A percentile compares a stretch with the other conserved stretches of the same genome.
phyloP scores from a whole-genome alignment of 2,797 vertebrate genomes.

The Nasua narica region DNA sequence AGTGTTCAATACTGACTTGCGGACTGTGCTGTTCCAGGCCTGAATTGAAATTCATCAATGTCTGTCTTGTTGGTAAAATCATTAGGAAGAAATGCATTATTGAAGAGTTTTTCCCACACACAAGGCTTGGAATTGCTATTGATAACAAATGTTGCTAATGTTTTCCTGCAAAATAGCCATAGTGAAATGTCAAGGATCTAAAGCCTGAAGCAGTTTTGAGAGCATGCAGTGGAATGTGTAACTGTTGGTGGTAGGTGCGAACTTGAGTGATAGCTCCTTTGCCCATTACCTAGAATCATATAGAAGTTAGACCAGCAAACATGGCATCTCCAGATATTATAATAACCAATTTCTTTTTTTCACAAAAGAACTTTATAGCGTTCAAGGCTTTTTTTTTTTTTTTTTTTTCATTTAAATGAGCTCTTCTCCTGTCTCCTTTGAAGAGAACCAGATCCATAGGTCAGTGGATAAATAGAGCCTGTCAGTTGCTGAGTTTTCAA shows the following conservation, averaged over 20 bases:
- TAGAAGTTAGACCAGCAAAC: neutral
- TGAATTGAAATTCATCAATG: slow-evolving; percentile 79
- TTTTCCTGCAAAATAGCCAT: slow-evolving; percentile 66
- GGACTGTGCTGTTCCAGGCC: slow-evolving; percentile 57
- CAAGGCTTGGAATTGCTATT: slow-evolving; percentile 74
- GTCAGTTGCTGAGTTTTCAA: neutral
- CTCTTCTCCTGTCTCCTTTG: neutral
- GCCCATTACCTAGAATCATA: neutral
- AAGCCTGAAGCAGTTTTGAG: slow-evolving; percentile 9
- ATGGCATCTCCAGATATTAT: neutral
- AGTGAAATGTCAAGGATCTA: slow-evolving; percentile 44
- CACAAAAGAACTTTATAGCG: neutral
- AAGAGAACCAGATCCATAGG: neutral
- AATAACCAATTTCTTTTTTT: slow-evolving; percentile 32
- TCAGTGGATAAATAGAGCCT: neutral
- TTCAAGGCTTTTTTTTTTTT: neutral
- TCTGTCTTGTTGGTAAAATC: slow-evolving; percentile 77
- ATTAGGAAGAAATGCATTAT: slow-evolving; percentile 80
- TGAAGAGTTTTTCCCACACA: slow-evolving; percentile 76
- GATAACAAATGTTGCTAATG: slow-evolving; percentile 77
- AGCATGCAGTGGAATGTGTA: neutral
- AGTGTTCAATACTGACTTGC: slow-evolving; percentile 63
- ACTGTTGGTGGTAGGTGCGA: neutral
- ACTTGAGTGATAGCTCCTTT: neutral
- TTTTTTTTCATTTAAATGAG: neutral